A percentile compares a stretch with the other conserved stretches of the same genome.
Evolutionary conservation across 1,140 invertebrate genomes (phyloP).

Genomic region (Cyrtorhinus lividipennis): DNA sequence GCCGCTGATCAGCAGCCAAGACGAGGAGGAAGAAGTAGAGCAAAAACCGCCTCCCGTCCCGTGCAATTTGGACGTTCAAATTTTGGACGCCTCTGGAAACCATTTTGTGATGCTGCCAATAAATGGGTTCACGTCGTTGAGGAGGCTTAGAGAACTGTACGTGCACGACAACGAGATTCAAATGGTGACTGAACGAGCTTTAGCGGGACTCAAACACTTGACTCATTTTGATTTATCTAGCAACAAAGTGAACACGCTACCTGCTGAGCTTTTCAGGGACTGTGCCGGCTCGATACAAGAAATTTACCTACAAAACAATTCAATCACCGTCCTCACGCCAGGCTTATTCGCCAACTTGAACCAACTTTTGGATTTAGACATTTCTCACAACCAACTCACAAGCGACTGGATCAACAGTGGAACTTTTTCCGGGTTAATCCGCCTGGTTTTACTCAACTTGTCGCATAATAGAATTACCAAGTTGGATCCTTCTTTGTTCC

Average conservation of each 20-base stretch:
- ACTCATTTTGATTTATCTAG: constrained; percentile 70
- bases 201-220: constrained; percentile 59
- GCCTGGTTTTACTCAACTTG: constrained; percentile 69
- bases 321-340: constrained; percentile 61
- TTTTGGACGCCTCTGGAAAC: constrained; percentile 69
- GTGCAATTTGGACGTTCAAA: constrained; percentile 63
- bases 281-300: constrained; percentile 61
- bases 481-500: constrained; percentile 63
- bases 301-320: constrained; percentile 77
- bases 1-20: constrained; percentile 28
- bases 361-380: constrained; percentile 67
- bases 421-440: constrained; percentile 72
- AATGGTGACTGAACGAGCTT: constrained; percentile 63
- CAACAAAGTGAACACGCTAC: constrained; percentile 74
- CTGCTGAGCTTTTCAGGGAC: constrained; percentile 67
- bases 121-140: constrained; percentile 59
- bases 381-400: constrained; percentile 74
- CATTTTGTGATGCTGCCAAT: constrained; percentile 65
- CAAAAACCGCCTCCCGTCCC: constrained; percentile 31
- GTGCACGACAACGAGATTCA: constrained; percentile 73
- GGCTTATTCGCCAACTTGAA: constrained; percentile 68
- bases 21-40: constrained; percentile 25
- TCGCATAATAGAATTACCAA: constrained; percentile 68
- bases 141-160: constrained; percentile 56
- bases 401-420: constrained; percentile 65